These are phyloP conservation scores for Germaria angustata DNA, from an alignment of 2,888 invertebrate genomes.

Conservation along the genomic window DNA sequence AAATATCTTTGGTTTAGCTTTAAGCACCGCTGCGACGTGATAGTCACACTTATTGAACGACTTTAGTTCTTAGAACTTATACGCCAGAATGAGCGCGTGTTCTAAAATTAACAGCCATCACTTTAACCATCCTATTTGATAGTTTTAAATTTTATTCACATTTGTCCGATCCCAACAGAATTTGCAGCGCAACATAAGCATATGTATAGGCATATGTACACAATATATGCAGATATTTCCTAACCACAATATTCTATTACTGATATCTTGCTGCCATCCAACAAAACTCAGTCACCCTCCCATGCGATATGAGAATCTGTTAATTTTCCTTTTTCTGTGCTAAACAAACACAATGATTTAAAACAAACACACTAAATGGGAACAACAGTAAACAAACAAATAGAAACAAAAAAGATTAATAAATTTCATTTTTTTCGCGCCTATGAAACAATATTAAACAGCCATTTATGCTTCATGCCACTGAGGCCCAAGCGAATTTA, in stretches of 20 bases:
- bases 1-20: too few relatives aligned
- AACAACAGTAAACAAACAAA: conserved; percentile 13
- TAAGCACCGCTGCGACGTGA: too few relatives aligned
- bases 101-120: too few relatives aligned
- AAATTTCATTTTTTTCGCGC: conserved; percentile 29
- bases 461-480: not conserved
- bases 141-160: conserved; percentile 17
- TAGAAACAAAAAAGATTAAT: conserved; percentile 31
- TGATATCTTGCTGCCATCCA: not conserved
- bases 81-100: too few relatives aligned
- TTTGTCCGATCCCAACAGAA: conserved; percentile 1
- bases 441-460: conserved; percentile 35
- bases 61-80: too few relatives aligned
- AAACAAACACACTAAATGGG: conserved; percentile 50
- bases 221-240: conserved; percentile 10
- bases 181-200: conserved; percentile 14
- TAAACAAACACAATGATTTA: conserved; percentile 50
- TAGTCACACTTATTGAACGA: too few relatives aligned
- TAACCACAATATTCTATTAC: conserved; percentile 6
- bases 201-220: too few relatives aligned
- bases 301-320: conserved; percentile 3
- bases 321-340: conserved; percentile 18
- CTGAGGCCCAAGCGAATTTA: not conserved
- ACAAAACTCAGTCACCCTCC: not conserved
- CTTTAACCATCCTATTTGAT: not conserved